Conservation (phyloP, 2,888 invertebrate species). For the Baccha elongata region DNA sequence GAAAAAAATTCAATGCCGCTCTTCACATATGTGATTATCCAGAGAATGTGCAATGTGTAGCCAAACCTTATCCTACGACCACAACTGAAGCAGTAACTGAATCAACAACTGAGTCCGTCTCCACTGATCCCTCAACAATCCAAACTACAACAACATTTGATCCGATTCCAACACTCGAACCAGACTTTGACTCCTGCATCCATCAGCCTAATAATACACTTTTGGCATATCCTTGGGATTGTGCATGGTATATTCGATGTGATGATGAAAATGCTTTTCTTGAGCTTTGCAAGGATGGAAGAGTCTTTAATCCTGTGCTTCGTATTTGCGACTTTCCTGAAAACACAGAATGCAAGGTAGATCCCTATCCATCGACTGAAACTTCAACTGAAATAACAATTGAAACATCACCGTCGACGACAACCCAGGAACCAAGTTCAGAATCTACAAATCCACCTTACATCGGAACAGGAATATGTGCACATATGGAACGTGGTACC, state of each 20-base stretch:
- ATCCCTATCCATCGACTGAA: constrained; percentile 29
- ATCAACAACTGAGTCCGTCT: too few relatives aligned
- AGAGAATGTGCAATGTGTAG: constrained; percentile 71
- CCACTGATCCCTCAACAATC: constrained; percentile 37
- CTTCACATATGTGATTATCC: constrained; percentile 76
- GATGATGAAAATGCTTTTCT: constrained; percentile 63
- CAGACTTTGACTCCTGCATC: constrained; percentile 67
- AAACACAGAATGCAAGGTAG: constrained; percentile 72
- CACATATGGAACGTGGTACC: constrained; percentile 63
- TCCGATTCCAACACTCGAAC: constrained; percentile 59
- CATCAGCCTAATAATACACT: constrained; percentile 65
- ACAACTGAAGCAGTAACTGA: background rate
- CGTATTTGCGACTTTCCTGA: constrained; percentile 75
- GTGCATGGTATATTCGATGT: constrained; percentile 76
- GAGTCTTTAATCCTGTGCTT: constrained; percentile 75
- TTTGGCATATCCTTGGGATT: constrained; percentile 76
- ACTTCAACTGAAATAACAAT: constrained; percentile 9
- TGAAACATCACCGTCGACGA: background rate
- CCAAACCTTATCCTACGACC: constrained; percentile 11
- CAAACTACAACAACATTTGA: constrained; percentile 22
- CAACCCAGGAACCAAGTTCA: background rate
- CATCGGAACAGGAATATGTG: constrained; percentile 67
- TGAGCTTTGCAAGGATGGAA: constrained; percentile 70
- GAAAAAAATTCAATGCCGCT: constrained; percentile 75
- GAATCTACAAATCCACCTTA: constrained; percentile 39